Evolutionary conservation across 2,113 vertebrate genomes (phyloP).

Genomic region (Callorhinus ursinus): DNA sequence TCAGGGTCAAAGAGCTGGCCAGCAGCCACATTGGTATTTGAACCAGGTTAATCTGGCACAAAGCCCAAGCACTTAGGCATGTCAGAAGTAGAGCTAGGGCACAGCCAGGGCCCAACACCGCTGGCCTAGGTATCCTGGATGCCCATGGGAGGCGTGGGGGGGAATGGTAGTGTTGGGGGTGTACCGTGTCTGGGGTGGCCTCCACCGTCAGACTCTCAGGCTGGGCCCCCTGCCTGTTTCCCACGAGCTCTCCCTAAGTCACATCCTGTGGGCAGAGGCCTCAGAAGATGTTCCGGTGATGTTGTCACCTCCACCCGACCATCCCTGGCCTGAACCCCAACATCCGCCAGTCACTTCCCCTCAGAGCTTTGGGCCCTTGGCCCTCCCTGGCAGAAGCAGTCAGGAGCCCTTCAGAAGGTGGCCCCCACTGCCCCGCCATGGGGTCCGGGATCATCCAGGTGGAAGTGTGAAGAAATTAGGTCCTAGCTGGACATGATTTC

Average conservation of each 20-base stretch:
- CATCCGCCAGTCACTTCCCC: constrained; percentile 54
- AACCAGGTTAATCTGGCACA: neutral
- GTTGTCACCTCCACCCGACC: constrained; percentile 39
- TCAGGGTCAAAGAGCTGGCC: neutral
- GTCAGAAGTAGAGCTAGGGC: neutral
- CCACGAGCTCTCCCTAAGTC: constrained; percentile 6
- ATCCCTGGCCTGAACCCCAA: constrained; percentile 25
- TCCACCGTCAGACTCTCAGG: neutral
- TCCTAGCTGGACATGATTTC: neutral
- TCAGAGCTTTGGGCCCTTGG: neutral
- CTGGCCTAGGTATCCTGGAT: neutral
- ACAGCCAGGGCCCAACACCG: neutral
- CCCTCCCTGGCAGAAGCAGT: neutral
- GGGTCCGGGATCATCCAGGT: neutral
- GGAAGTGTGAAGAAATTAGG: neutral
- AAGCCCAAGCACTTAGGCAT: neutral
- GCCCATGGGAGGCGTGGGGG: neutral
- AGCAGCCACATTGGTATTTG: neutral
- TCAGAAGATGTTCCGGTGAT: constrained; percentile 32
- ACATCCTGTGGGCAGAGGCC: constrained; percentile 73
- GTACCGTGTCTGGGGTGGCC: neutral
- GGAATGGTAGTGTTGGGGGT: fast-evolving
- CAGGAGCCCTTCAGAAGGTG: neutral
- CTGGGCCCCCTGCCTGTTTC: neutral
- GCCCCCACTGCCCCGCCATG: neutral